A percentile compares a stretch with the other conserved stretches of the same genome.
Evolutionary conservation across 2,888 invertebrate species (phyloP).

Genomic region (Caenorhabditis uteleia): DNA sequence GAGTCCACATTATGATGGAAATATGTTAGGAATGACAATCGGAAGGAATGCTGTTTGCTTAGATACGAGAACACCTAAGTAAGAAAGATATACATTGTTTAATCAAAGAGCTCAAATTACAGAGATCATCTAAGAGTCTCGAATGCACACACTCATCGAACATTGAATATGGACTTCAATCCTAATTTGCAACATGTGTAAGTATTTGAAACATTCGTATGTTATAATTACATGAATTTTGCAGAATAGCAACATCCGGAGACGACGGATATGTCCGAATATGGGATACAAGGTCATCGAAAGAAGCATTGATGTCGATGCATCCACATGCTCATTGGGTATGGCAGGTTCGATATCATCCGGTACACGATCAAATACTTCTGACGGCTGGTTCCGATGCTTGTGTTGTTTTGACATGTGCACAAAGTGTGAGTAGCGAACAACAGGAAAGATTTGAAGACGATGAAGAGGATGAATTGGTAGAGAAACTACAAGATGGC

Average conservation of each 20-base stretch:
- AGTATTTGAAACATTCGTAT: conserved; percentile 4
- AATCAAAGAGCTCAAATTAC: conserved; percentile 15
- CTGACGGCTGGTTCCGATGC: conserved; percentile 93
- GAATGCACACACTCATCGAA: conserved; percentile 85
- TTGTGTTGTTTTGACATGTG: conserved; percentile 81
- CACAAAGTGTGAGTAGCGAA: conserved; percentile 48
- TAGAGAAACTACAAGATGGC: conserved; percentile 75
- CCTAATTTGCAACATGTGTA: conserved; percentile 78
- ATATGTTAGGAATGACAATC: conserved; percentile 79
- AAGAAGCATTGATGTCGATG: conserved; percentile 78
- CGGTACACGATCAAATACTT: conserved; percentile 93
- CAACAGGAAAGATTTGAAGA: conserved; percentile 27
- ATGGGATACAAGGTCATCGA: conserved; percentile 87
- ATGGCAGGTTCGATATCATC: conserved; percentile 78
- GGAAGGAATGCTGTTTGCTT: conserved; percentile 31
- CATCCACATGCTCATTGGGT: conserved; percentile 74
- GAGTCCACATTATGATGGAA: conserved; percentile 90
- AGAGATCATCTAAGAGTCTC: conserved; percentile 83
- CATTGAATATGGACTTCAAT: conserved; percentile 91
- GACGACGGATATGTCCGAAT: conserved; percentile 93
- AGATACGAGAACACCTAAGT: conserved; percentile 34
- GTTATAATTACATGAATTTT: background rate
- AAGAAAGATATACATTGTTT: background rate
- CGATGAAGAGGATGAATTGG: conserved; percentile 32
- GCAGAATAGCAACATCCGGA: conserved; percentile 83